A percentile compares a stretch with the other conserved stretches of the same genome.
Conservation (phyloP, 37 sponge, comb jelly and placozoan species). For the Petrosia ficiformis region DNA sequence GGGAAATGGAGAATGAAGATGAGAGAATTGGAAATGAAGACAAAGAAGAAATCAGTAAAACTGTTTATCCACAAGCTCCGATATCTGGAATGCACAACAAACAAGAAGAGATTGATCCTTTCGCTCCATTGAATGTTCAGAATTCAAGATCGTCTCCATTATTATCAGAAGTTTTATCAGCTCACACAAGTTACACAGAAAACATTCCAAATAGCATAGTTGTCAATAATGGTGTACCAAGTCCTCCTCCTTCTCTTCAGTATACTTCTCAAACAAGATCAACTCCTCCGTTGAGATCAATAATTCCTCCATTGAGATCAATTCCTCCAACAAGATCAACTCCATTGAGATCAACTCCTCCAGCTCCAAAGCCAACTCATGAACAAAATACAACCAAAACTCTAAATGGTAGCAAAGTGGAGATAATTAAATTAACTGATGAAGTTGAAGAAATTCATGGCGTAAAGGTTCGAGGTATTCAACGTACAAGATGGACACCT, state of each 20-base stretch:
- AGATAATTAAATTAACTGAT: background rate
- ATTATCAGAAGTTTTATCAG: background rate
- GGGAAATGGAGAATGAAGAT: slow-evolving; percentile 1
- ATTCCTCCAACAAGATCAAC: too few species aligned
- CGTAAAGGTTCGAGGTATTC: slow-evolving; percentile 44
- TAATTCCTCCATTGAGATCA: too few species aligned
- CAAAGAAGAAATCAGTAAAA: background rate
- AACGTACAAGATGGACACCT: slow-evolving; percentile 53
- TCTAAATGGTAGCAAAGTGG: background rate
- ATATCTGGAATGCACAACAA: background rate
- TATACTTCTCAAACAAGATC: background rate
- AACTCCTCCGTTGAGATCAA: background rate
- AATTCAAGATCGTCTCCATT: background rate
- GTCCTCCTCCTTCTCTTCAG: background rate
- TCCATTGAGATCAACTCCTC: too few species aligned
- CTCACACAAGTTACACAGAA: background rate
- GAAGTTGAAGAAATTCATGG: slow-evolving; percentile 14
- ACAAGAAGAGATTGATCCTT: background rate
- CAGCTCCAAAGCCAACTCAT: background rate
- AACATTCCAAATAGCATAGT: background rate
- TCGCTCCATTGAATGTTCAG: background rate
- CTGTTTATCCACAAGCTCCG: background rate
- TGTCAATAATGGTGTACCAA: background rate
- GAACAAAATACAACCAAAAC: background rate
- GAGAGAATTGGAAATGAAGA: background rate